phyloP scores from a whole-genome alignment of 2,888 invertebrate genomes.

The Synergus laeviventris region DNA sequence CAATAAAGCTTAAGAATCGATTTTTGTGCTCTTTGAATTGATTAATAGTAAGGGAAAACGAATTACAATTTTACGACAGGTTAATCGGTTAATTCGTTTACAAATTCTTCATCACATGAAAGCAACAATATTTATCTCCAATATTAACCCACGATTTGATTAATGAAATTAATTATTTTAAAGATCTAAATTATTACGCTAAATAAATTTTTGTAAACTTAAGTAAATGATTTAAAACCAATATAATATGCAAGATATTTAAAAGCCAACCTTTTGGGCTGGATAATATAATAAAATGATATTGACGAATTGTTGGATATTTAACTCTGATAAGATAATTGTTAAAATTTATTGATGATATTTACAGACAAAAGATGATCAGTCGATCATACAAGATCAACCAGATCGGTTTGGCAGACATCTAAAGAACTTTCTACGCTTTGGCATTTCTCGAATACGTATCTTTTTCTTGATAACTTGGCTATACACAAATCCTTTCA shows the following conservation, averaged over 20 bases:
- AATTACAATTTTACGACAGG: slow-evolving; percentile 15
- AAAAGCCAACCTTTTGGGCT: neutral
- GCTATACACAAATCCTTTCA: neutral
- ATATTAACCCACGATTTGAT: neutral
- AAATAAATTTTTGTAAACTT: slow-evolving; percentile 17
- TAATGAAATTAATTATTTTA: neutral
- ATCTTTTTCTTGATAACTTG: neutral
- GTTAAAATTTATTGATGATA: neutral
- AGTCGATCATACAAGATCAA: slow-evolving; percentile 15
- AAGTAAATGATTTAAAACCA: slow-evolving; percentile 9
- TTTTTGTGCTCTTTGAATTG: slow-evolving; percentile 21
- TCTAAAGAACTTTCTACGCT: slow-evolving; percentile 34
- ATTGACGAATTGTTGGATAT: neutral
- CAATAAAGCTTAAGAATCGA: slow-evolving; percentile 4
- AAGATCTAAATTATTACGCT: neutral
- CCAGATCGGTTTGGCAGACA: slow-evolving; percentile 30
- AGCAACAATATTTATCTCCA: slow-evolving; percentile 16
- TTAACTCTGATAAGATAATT: neutral
- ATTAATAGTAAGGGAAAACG: slow-evolving; percentile 4
- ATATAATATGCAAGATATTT: neutral
- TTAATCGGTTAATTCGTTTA: slow-evolving; percentile 23
- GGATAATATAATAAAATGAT: neutral
- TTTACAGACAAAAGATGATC: slow-evolving; percentile 3
- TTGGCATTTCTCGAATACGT: slow-evolving; percentile 31
- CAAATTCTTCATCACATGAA: slow-evolving; percentile 28